A percentile compares a stretch with the other conserved stretches of the same genome.
phyloP scores from a whole-genome alignment of 2,113 vertebrate species.

The Eleginops maclovinus region DNA sequence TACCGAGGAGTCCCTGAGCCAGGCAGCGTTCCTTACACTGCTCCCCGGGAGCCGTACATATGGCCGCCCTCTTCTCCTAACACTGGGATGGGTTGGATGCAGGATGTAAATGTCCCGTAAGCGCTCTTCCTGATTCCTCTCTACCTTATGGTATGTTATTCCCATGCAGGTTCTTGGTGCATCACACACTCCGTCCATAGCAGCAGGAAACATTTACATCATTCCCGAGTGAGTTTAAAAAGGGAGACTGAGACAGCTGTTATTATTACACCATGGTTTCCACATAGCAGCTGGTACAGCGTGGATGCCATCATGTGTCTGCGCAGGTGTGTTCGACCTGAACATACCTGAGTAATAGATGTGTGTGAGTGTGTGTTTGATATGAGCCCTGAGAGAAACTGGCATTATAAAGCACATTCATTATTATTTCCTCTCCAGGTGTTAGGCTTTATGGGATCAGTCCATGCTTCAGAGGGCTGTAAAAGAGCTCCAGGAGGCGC shows the following conservation, averaged over 20 bases:
- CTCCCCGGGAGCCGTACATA: no score
- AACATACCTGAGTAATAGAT: not conserved
- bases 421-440: conserved; percentile 47
- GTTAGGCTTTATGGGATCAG: conserved; percentile 44
- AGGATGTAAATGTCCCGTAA: no score
- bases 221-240: no score
- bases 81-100: no score
- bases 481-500: conserved; percentile 47
- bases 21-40: no score
- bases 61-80: no score
- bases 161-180: no score
- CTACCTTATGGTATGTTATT: no score
- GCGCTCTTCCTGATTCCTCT: no score
- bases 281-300: not conserved
- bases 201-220: no score
- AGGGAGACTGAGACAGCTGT: not conserved
- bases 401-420: conserved; percentile 47
- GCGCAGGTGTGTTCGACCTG: not conserved
- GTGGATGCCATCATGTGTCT: not conserved
- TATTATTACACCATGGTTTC: not conserved
- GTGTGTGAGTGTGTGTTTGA: not conserved
- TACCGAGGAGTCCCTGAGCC: no score
- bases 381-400: not conserved
- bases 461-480: conserved; percentile 39
- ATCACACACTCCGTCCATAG: no score